Base-by-base conservation (phyloP, 2,113 vertebrate species). In the Crocuta crocuta region DNA sequence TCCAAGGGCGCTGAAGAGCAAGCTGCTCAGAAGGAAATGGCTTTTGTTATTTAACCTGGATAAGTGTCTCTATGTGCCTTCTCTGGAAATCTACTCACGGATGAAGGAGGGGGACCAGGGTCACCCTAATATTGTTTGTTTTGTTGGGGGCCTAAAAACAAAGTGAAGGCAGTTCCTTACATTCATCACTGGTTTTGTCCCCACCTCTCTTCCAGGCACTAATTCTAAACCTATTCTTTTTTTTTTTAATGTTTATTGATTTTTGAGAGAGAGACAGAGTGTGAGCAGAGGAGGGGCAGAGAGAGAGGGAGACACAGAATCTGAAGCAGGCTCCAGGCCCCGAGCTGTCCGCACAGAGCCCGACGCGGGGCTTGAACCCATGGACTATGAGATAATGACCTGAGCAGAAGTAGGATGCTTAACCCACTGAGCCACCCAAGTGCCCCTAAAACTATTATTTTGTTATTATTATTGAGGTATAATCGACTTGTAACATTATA, bases 11-110 rank as follows among this genome's bases (percentile, higher is more conserved):
- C 88, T 78, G 35, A 94, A 92, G 96, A 89, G 70, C 76, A 87
- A 88, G 84, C 84, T 89, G 48, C 97, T 95, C 79, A 43, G 63
- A 97, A 98, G 94, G 95, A 97, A 97, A 82, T 93, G 68, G 74
- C 79, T 95, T 93, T 97, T 94, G 87, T 65, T 95, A 91, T 92
- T 96, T 24, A 63, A 86, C 68, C 61, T 95, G 86, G n/a, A 79
- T 74, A 85, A 85, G 33, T 39, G 10, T 96, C 83, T 94, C 70
- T 61, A 35, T 70, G 65, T 91, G 50, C 82, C 80, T 88, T 88
- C 73, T 93, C 86, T 90, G 83, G 61, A 96, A 94, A 94, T 90
- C 33, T 89, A 91, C 71, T 85, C 68, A 17, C 58, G 63, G 43
- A 83, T 90, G 58, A 63, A 94, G 81, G 45, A 93, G 26, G 31